These are phyloP conservation scores for Drepana falcataria DNA, from an alignment of 2,888 invertebrate species.

Conservation along the genomic window DNA sequence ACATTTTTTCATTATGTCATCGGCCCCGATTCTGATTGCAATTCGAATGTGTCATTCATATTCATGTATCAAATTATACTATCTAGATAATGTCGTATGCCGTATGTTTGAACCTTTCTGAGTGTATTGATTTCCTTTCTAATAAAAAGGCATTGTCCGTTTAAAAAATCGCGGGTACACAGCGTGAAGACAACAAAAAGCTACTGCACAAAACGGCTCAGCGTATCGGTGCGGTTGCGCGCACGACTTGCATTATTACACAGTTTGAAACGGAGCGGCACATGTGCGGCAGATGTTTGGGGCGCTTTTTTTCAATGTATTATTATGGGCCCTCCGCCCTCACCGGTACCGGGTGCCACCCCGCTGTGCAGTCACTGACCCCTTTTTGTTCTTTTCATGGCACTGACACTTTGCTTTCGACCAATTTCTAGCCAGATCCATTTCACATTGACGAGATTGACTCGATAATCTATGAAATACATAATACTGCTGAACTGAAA, in stretches of 20 bases:
- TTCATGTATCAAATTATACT: constrained; percentile 20
- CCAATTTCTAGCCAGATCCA: constrained; percentile 43
- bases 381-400: constrained; percentile 52
- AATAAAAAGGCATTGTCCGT: constrained; percentile 62
- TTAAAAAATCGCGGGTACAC: constrained; percentile 65
- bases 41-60: constrained; percentile 25
- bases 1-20: constrained; percentile 34
- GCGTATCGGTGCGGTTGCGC: constrained; percentile 58
- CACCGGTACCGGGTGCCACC: constrained; percentile 38
- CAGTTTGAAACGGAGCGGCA: constrained; percentile 61
- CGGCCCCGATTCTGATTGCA: constrained; percentile 12
- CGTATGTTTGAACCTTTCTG: constrained; percentile 27
- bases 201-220: constrained; percentile 61
- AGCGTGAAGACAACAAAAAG: constrained; percentile 71
- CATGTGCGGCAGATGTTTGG: constrained; percentile 75
- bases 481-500: not conserved
- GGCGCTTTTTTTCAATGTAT: constrained; percentile 67
- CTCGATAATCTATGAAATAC: too few relatives aligned
- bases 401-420: constrained; percentile 54
- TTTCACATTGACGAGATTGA: not conserved
- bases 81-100: constrained; percentile 17
- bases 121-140: constrained; percentile 65
- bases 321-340: constrained; percentile 53
- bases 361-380: constrained; percentile 70
- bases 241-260: constrained; percentile 70